phyloP scores from a whole-genome alignment of 2,888 invertebrate genomes.

The Orthosia cruda region DNA sequence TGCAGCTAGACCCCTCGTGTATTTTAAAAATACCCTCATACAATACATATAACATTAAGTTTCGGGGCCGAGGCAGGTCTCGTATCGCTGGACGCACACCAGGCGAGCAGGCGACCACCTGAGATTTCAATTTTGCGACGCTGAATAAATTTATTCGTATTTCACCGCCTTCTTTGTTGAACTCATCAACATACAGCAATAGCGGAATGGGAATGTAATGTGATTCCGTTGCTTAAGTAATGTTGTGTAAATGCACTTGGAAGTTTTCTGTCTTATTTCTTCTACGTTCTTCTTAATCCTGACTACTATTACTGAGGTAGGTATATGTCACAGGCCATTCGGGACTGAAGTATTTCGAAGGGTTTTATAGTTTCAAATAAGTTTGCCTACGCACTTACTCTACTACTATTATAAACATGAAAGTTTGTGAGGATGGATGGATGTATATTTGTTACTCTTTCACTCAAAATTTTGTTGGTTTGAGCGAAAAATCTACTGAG shows the following conservation, averaged over 20 bases:
- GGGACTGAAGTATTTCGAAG: too few species aligned
- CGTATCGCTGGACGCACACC: slow-evolving; percentile 71
- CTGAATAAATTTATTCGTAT: slow-evolving; percentile 89
- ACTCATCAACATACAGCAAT: slow-evolving; percentile 77
- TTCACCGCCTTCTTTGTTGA: slow-evolving; percentile 81
- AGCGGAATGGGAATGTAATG: slow-evolving; percentile 69
- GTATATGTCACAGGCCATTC: background rate
- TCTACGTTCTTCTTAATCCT: background rate
- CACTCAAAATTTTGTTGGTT: too few species aligned
- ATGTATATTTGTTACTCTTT: too few species aligned
- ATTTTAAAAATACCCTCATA: slow-evolving; percentile 70
- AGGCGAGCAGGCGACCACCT: slow-evolving; percentile 85
- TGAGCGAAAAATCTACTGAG: too few species aligned
- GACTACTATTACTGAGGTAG: background rate
- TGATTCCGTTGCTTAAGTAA: slow-evolving; percentile 58
- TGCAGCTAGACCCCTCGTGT: slow-evolving; percentile 68
- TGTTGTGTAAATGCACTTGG: slow-evolving; percentile 34
- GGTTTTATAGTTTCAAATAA: too few species aligned
- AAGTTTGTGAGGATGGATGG: too few species aligned
- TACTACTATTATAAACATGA: too few species aligned
- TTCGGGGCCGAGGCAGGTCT: slow-evolving; percentile 72
- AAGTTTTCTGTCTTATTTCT: background rate
- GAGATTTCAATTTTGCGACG: slow-evolving; percentile 90
- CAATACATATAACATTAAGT: slow-evolving; percentile 63
- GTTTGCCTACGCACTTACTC: too few species aligned